Conservation (phyloP, 2,888 invertebrate species). For the Psylliodes chrysocephalus region DNA sequence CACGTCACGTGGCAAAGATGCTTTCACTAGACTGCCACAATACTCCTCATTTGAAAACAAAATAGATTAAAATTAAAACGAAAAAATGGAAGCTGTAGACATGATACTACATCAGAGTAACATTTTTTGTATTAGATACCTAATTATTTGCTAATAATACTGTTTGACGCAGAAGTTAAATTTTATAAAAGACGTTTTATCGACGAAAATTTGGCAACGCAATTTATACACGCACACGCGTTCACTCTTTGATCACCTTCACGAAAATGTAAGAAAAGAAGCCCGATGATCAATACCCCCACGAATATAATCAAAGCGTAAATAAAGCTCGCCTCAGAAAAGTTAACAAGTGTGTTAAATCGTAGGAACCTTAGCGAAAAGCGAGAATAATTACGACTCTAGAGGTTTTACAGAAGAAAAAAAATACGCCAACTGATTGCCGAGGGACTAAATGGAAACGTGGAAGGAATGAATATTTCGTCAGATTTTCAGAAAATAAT, state of each 20-base stretch:
- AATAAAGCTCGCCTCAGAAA: slow-evolving; percentile 37
- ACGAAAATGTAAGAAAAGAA: slow-evolving; percentile 22
- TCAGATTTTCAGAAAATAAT: slow-evolving; percentile 23
- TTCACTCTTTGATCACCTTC: slow-evolving; percentile 13
- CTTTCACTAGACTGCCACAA: no score
- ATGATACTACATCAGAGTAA: no score
- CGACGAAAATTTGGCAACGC: neutral
- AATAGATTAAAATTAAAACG: no score
- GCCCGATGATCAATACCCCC: slow-evolving; percentile 28
- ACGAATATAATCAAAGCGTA: slow-evolving; percentile 31
- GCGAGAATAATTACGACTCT: slow-evolving; percentile 34
- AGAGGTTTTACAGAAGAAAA: slow-evolving; percentile 25
- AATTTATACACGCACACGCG: neutral
- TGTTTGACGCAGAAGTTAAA: no score
- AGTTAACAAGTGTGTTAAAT: slow-evolving; percentile 42
- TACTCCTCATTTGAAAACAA: no score
- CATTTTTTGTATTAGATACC: no score
- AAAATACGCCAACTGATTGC: slow-evolving; percentile 29
- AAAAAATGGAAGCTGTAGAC: no score
- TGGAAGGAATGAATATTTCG: slow-evolving; percentile 19
- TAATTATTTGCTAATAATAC: no score
- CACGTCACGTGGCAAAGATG: no score
- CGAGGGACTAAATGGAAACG: slow-evolving; percentile 28
- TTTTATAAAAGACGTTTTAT: no score
- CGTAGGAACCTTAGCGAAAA: slow-evolving; percentile 28